Base-by-base conservation (phyloP, 2,797 vertebrate species). In the Anabas testudineus region DNA sequence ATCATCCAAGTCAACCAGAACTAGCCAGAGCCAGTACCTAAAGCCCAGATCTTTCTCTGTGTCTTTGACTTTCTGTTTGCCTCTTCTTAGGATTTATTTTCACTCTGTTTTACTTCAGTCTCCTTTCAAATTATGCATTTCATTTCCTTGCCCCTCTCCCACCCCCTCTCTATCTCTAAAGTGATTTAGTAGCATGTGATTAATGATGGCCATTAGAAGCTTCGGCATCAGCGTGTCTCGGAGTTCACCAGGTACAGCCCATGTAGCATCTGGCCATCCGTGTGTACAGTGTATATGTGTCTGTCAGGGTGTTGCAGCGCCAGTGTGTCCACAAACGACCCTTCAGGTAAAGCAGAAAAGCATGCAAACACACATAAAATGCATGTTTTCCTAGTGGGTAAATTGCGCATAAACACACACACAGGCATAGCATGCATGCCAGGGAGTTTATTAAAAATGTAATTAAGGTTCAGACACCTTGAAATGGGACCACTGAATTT, bases 101-200 rank as follows among this genome's bases (percentile, higher is more conserved):
- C 66, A 65, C 74, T 65, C 55, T 59, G 56, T 61, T 57, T 68
- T 67, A 71, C 76, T 12, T 73, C 42, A 36, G 24, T 72, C 74
- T 57, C 85, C 74, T 66, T 67, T 88, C 83, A 77, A 78, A 69
- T 83, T 80, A 78, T 60, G 59, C 57, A 34, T 82, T 87, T 81
- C 76, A 76, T 80, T 74, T 72, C 67, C 43, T 57, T 22, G n/a
- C 43, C 58, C 9, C 52, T 12, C 13, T 22, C 46, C 34, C 55
- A 51, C 37, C 61, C 76, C 54, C 54, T 57, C 60, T 67, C 76
- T 41, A 57, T 78, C 87, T 78, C 80, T 81, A 73, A 85, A 90
- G 90, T 90, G 87, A 90, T 92, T 91, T 86, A 88, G 64, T 75
- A 84, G 87, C 84, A 88, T 81, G 86, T 91, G 90, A 93, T 93